Base-by-base conservation (phyloP, 2,797 vertebrate genomes). In the Lacerta bilineata region DNA sequence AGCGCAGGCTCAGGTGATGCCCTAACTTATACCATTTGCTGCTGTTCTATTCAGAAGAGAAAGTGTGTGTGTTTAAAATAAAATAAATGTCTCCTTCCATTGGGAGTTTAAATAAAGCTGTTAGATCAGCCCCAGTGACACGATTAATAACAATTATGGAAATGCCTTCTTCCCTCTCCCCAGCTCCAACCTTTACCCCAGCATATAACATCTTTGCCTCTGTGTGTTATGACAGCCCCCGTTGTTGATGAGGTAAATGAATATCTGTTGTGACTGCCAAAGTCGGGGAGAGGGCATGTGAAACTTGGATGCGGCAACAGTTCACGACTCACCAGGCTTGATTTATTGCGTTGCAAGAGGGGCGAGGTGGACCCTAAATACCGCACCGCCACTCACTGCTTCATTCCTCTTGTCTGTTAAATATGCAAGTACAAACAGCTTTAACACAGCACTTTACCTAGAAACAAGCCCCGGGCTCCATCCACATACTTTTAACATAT, bases 401-500 rank as follows among this genome's bases (percentile, higher is more conserved):
- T 94, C 91, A 89, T 95, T 95, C 94, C 76, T 95, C 90, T 95
- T 90, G 95, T 97, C 97, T 96, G 93, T 94, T 95, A 96, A 97
- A 96, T 96, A 97, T 97, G 96, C 97, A 97, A 97, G 98, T 98
- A 97, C 97, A 98, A 98, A 98, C 98, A 98, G 98, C 97, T 98
- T 97, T 97, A 97, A 97, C 96, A 95, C 97, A 96, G 90, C 96
- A 95, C 97, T 97, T 97, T 97, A 98, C 97, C 97, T 97, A 97
- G 97, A 97, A 98, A 98, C 97, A 96, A 97, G 97, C 98, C 98
- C 74, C 93, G 95, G 98, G 98, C 98, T 97, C 96, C 97, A 97
- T 97, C 98, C 98, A 98, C 98, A 98, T 98, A 97, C 97, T 97
- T 98, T 97, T 98, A 98, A 98, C 98, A 98, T 98, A 98, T 98